Evolutionary conservation across 2,888 invertebrate genomes (phyloP).

Genomic region (Metallyticus violacea): DNA sequence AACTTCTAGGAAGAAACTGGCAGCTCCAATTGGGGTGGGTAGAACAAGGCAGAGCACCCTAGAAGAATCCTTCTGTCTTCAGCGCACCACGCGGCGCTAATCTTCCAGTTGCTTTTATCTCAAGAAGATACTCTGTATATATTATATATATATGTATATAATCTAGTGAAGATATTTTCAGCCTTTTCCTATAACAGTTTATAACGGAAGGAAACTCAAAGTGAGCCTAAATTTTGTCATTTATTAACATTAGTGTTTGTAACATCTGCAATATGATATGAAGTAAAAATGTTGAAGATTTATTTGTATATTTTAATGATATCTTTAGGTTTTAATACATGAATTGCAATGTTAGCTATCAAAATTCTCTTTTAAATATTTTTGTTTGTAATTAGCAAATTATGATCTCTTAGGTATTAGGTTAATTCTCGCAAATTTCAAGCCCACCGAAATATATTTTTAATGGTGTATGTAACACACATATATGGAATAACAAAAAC

Average conservation of each 20-base stretch:
- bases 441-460: not conserved
- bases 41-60: slow-evolving; percentile 20
- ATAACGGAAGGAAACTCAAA: not conserved
- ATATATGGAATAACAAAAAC: not conserved
- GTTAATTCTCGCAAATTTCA: too few species aligned
- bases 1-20: not conserved
- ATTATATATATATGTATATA: not conserved
- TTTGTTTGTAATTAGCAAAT: not conserved
- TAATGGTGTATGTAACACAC: not conserved
- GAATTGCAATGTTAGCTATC: not conserved
- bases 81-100: not conserved
- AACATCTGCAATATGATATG: not conserved
- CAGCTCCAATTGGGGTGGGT: not conserved
- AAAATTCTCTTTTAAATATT: not conserved
- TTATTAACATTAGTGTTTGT: not conserved
- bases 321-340: not conserved
- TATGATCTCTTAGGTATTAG: not conserved
- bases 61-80: slow-evolving; percentile 17
- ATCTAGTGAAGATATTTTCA: not conserved
- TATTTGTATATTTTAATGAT: not conserved
- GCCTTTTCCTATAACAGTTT: not conserved
- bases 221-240: not conserved
- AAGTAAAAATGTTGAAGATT: not conserved
- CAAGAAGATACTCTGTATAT: not conserved
- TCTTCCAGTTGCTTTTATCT: too few species aligned